A percentile compares a stretch with the other conserved stretches of the same genome.
Conservation (phyloP, 2,888 invertebrate genomes). For the Drosophila prolongata region DNA sequence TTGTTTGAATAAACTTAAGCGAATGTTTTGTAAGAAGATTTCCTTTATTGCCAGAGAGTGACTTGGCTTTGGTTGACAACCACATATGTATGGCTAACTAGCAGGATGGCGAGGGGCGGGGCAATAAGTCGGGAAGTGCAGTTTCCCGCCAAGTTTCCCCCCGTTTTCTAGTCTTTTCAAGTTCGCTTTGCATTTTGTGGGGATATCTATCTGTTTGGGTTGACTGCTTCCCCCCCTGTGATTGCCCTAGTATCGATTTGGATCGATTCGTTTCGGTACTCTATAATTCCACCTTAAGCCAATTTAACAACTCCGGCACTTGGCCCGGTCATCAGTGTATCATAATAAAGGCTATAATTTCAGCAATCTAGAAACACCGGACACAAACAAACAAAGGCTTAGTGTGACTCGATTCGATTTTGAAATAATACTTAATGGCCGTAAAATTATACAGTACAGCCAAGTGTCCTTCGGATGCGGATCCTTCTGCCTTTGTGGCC, state of each 20-base stretch:
- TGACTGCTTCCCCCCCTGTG: constrained; percentile 8
- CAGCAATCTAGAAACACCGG: constrained; percentile 57
- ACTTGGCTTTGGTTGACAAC: constrained; percentile 61
- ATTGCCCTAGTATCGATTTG: constrained; percentile 24
- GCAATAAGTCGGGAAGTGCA: constrained; percentile 16
- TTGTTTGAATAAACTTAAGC: constrained; percentile 81
- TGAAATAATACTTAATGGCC: constrained; percentile 79
- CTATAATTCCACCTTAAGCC: constrained; percentile 79
- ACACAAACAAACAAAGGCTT: constrained; percentile 49
- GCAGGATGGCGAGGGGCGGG: neutral
- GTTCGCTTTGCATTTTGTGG: constrained; percentile 67
- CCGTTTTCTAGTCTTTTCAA: constrained; percentile 52
- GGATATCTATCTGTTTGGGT: constrained; percentile 44
- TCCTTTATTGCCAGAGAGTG: constrained; percentile 74
- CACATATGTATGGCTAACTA: constrained; percentile 52
- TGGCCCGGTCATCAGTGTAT: constrained; percentile 58
- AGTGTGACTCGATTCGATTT: constrained; percentile 66
- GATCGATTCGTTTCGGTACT: constrained; percentile 45
- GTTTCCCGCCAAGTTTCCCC: constrained; percentile 17
- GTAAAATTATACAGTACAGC: constrained; percentile 74
- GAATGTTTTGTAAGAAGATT: constrained; percentile 81
- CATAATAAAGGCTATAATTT: constrained; percentile 78
- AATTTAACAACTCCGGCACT: constrained; percentile 72
- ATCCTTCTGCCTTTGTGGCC: constrained; percentile 16
- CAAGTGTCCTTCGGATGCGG: constrained; percentile 51